These are phyloP conservation scores for Acanthopleura granulata DNA, from an alignment of 2,888 invertebrate genomes.

Conservation along the genomic window DNA sequence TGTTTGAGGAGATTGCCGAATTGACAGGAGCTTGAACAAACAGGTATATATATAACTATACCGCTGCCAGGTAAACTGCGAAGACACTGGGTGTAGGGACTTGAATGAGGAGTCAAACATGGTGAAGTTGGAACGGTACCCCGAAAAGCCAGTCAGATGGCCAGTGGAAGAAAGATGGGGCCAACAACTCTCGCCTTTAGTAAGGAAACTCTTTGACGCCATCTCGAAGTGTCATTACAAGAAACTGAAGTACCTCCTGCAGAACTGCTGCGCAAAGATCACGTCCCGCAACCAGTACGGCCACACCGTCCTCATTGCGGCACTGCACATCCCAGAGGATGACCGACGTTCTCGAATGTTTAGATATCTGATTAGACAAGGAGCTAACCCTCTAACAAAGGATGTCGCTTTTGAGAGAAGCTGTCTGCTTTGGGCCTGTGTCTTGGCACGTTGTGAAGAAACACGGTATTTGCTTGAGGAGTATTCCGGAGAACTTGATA, in stretches of 20 bases:
- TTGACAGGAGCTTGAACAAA: too few relatives aligned
- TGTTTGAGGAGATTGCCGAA: too few relatives aligned
- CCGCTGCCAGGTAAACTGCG: too few relatives aligned
- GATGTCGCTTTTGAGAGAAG: conserved; percentile 46
- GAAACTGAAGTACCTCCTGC: conserved; percentile 47
- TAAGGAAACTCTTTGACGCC: conserved; percentile 45
- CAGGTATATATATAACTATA: too few relatives aligned
- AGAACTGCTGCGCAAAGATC: conserved; percentile 42
- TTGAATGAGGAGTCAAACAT: too few relatives aligned
- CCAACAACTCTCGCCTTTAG: conserved; percentile 22
- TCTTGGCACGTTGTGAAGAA: conserved; percentile 46
- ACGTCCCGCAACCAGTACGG: conserved; percentile 54
- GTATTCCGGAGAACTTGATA: conserved; percentile 55
- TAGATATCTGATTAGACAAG: conserved; percentile 44
- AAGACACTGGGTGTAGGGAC: too few relatives aligned
- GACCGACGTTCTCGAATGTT: conserved; percentile 53
- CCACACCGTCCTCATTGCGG: conserved; percentile 51
- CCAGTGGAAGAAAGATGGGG: neutral
- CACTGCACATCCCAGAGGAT: conserved; percentile 52
- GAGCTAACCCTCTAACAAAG: conserved; percentile 45
- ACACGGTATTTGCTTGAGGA: conserved; percentile 44
- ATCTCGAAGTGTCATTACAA: conserved; percentile 43
- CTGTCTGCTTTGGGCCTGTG: conserved; percentile 55
- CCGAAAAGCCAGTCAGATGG: too few relatives aligned
- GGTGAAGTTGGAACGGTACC: too few relatives aligned